Conservation (phyloP, 53 echinoderm and acorn worm species). For the Astropecten irregularis region DNA sequence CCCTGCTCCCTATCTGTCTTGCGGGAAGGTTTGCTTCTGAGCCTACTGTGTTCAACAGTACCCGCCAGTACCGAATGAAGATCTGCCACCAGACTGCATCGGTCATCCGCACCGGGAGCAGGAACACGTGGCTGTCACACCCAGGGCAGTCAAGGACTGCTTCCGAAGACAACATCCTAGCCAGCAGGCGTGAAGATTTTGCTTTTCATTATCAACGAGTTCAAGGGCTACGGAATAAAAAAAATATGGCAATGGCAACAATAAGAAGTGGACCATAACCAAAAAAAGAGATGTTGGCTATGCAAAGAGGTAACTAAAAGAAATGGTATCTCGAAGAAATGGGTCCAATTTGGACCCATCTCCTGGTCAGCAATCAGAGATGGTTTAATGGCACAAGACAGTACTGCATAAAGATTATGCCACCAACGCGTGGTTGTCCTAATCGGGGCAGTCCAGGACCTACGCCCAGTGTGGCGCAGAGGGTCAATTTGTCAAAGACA, state of each 20-base stretch:
- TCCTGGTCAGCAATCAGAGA: constrained; percentile 6
- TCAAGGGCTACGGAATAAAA: too few relatives aligned
- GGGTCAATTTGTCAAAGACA: constrained; percentile 42
- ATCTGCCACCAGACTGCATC: constrained; percentile 11
- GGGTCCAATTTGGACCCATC: not conserved
- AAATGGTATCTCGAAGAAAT: too few relatives aligned
- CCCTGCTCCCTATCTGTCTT: not conserved
- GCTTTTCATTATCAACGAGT: too few relatives aligned
- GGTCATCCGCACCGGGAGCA: not conserved
- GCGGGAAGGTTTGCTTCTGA: too few relatives aligned
- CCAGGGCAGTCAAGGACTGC: constrained; percentile 25
- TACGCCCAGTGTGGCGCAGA: constrained; percentile 29
- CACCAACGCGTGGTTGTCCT: constrained; percentile 27
- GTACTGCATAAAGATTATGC: constrained; percentile 15
- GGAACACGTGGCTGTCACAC: constrained; percentile 34
- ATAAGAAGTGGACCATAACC: too few relatives aligned
- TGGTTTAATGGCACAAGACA: constrained; percentile 55
- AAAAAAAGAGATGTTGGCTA: too few relatives aligned
- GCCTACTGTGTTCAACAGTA: constrained; percentile 46
- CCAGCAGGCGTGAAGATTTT: too few relatives aligned
- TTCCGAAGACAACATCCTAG: too few relatives aligned
- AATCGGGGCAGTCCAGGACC: constrained; percentile 28
- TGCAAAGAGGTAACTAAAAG: too few relatives aligned
- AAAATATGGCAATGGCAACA: too few relatives aligned
- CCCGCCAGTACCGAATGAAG: constrained; percentile 42